Evolutionary conservation across 2,888 invertebrate genomes (phyloP), one percentile per base, ranked within the genome.

Genomic region (Icerya purchasi): DNA sequence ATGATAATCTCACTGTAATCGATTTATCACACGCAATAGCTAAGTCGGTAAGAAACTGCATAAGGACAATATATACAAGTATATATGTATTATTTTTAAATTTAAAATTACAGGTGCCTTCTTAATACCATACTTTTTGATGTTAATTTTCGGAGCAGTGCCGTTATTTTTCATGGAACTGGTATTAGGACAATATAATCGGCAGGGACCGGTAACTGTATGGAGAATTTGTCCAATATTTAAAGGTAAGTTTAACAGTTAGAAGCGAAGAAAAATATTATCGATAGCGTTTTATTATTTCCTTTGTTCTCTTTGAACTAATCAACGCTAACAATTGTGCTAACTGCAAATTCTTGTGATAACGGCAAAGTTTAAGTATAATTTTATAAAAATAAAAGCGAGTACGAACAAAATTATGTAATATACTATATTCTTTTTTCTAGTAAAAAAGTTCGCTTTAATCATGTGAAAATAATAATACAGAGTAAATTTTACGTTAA

Each of bases 221-320:
- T 87, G 86, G 86, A 82, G 82, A 68, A 84, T 86, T 68, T 84
- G 84, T 67, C 86, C 86, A 0, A 72, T 87, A 49, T 86, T 87
- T 68, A 86, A 85, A 81, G 86, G 86, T 84, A 72, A 64, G 61
- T 54, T 23, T 50, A 54, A 21, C 20, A 22, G 18, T n/a, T n/a
- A n/a, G n/a, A n/a, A n/a, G n/a, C n/a, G n/a, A n/a, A n/a, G n/a
- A n/a, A n/a, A n/a, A n/a, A n/a, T n/a, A n/a, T n/a, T n/a, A n/a
- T n/a, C n/a, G n/a, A n/a, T n/a, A n/a, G n/a, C n/a, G n/a, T n/a
- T n/a, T n/a, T n/a, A n/a, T n/a, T n/a, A n/a, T n/a, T n/a, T n/a
- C n/a, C n/a, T n/a, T n/a, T n/a, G n/a, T n/a, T n/a, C n/a, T n/a
- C n/a, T n/a, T n/a, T n/a, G n/a, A n/a, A n/a, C n/a, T n/a, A 21